A percentile compares a stretch with the other conserved stretches of the same genome.
These are phyloP conservation scores for Listrodromus nycthemerus DNA, from an alignment of 2,888 invertebrate species.

Conservation along the genomic window DNA sequence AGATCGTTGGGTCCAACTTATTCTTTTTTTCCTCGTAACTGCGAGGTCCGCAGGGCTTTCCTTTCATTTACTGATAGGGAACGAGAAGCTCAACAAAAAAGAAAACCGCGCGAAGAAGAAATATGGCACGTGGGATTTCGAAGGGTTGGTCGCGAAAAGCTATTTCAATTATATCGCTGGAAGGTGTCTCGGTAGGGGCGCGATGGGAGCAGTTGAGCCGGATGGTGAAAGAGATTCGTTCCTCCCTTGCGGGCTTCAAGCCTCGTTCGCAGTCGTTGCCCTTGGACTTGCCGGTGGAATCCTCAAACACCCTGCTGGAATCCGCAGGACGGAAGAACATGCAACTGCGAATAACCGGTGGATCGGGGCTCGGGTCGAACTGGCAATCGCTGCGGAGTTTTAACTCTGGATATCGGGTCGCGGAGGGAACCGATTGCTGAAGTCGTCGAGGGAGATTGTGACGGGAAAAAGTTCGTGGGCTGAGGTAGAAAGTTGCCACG, in stretches of 20 bases:
- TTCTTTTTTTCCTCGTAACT: background rate
- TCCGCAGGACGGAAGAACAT: background rate
- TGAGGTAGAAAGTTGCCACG: conserved; percentile 24
- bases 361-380: background rate
- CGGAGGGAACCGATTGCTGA: background rate
- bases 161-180: conserved; percentile 60
- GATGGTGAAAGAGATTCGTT: conserved; percentile 37
- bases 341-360: background rate
- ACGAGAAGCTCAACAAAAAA: conserved; percentile 12
- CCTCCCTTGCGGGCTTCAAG: background rate
- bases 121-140: conserved; percentile 49
- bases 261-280: conserved; percentile 1
- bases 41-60: background rate
- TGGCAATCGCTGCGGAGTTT: conserved; percentile 6
- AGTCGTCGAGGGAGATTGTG: conserved; percentile 1
- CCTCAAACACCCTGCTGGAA: background rate
- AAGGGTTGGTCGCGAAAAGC: conserved; percentile 17
- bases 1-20: background rate
- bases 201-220: conserved; percentile 59
- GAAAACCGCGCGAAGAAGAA: conserved; percentile 9
- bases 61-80: conserved; percentile 6
- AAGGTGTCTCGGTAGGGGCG: conserved; percentile 46
- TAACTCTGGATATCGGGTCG: conserved; percentile 2
- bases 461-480: conserved; percentile 9
- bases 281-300: background rate